Conservation (phyloP, 1,140 invertebrate genomes). For the Drosophila tropicalis region DNA sequence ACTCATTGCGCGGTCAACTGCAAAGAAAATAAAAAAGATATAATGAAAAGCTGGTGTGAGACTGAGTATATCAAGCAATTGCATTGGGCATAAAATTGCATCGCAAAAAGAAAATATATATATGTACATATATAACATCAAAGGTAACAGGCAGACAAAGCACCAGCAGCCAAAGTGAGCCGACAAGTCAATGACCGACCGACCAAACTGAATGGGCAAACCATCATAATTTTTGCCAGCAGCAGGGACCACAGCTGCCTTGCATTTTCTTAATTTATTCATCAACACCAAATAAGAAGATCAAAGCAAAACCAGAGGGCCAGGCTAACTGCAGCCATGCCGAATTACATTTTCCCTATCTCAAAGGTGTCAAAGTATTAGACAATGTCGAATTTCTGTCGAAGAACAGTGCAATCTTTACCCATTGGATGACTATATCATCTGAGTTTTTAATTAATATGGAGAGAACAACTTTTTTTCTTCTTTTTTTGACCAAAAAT, state of each 20-base stretch:
- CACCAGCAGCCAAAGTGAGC: neutral
- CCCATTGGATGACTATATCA: too few relatives aligned
- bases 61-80: conserved; percentile 7
- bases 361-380: too few relatives aligned
- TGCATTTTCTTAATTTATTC: conserved; percentile 22
- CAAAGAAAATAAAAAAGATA: conserved; percentile 26
- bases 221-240: conserved; percentile 30
- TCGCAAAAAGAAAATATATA: too few relatives aligned
- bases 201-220: neutral
- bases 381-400: too few relatives aligned
- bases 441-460: too few relatives aligned
- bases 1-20: conserved; percentile 82
- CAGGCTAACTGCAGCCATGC: too few relatives aligned
- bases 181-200: conserved; percentile 35
- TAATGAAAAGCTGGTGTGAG: neutral
- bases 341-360: too few relatives aligned
- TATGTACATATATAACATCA: conserved; percentile 42
- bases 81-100: conserved; percentile 10
- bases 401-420: too few relatives aligned
- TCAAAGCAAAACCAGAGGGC: neutral
- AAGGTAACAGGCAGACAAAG: conserved; percentile 54
- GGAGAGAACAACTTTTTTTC: too few relatives aligned
- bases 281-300: conserved; percentile 24
- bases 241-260: conserved; percentile 23
- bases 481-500: too few relatives aligned